These are phyloP conservation scores for Tetramorium bicarinatum DNA, from an alignment of 2,888 invertebrate genomes.

Conservation along the genomic window DNA sequence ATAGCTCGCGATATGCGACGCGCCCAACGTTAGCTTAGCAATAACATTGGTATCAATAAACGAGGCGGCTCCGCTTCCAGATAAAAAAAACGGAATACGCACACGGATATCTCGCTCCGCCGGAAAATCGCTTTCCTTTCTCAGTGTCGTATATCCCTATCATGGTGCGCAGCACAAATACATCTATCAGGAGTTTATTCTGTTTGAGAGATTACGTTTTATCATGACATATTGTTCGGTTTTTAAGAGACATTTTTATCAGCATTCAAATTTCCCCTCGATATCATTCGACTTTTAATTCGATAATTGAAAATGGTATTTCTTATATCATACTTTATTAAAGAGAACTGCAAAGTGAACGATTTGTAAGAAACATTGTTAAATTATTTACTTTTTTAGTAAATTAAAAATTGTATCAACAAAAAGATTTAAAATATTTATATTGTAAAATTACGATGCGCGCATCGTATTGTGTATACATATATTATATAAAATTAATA, in stretches of 20 bases:
- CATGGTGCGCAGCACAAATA: background rate
- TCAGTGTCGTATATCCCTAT: background rate
- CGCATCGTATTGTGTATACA: too few relatives aligned
- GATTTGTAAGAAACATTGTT: background rate
- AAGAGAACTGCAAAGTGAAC: background rate
- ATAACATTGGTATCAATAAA: constrained; percentile 38
- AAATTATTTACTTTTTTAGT: background rate
- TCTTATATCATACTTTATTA: background rate
- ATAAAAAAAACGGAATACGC: constrained; percentile 3
- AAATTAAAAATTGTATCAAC: background rate
- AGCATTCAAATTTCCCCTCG: background rate
- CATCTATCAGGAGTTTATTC: background rate
- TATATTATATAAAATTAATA: background rate
- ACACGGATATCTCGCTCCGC: background rate
- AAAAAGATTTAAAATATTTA: background rate
- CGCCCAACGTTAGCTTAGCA: constrained; percentile 8
- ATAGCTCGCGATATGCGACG: constrained; percentile 2
- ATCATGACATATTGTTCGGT: constrained; percentile 13
- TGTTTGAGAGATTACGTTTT: constrained; percentile 33
- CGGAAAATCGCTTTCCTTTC: constrained; percentile 41
- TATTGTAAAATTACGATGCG: background rate
- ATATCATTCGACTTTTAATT: background rate
- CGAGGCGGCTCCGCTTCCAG: background rate
- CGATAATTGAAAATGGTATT: background rate
- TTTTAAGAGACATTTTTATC: constrained; percentile 2